These are phyloP conservation scores for Macaria notata DNA, from an alignment of 2,888 invertebrate species.

Conservation along the genomic window DNA sequence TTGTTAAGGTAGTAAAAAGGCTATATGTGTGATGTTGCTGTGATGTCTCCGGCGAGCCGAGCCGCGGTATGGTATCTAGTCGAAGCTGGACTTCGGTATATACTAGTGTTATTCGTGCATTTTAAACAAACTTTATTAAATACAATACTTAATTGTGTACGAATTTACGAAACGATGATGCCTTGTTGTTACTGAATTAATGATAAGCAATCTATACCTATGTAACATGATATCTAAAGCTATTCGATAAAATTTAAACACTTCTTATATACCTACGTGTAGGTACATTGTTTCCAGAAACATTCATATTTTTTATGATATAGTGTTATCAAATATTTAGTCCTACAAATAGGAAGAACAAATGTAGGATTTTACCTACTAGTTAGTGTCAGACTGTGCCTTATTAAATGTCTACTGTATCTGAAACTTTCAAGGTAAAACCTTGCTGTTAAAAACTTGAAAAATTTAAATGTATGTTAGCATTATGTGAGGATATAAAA, in stretches of 20 bases:
- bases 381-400: constrained; percentile 58
- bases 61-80: constrained; percentile 27
- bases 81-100: constrained; percentile 53
- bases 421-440: neutral
- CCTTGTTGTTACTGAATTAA: constrained; percentile 23
- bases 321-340: too few species aligned
- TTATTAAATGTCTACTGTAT: constrained; percentile 28
- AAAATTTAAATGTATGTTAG: constrained; percentile 1
- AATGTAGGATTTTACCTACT: neutral
- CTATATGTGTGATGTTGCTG: constrained; percentile 1
- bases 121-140: constrained; percentile 39
- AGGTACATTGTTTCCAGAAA: too few species aligned
- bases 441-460: neutral
- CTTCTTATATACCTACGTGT: neutral
- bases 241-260: constrained; percentile 22
- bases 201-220: constrained; percentile 20
- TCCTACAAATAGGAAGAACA: too few species aligned
- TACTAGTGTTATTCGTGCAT: constrained; percentile 32
- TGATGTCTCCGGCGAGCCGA: constrained; percentile 2
- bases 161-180: constrained; percentile 16
- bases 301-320: too few species aligned
- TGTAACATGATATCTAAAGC: constrained; percentile 8
- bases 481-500: constrained; percentile 8
- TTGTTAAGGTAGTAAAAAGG: neutral
- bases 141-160: constrained; percentile 8